Evolutionary conservation across 2,113 vertebrate genomes (phyloP).

Genomic region (Rhadina sibilatrix): DNA sequence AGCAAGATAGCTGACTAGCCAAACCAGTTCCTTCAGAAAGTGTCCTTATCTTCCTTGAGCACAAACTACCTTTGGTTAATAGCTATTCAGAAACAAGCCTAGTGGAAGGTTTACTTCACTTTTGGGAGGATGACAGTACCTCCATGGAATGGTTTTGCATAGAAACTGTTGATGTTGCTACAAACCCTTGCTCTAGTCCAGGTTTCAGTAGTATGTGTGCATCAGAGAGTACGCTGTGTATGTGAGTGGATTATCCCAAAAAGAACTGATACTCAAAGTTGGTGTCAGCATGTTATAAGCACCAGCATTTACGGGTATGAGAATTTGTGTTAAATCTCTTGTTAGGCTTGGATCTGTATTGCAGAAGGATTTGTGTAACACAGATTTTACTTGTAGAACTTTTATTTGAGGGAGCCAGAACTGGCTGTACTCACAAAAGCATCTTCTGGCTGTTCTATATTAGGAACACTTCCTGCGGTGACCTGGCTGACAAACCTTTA

Average conservation of each 20-base stretch:
- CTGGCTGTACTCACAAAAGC: background rate
- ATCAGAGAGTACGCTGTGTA: background rate
- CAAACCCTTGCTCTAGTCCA: background rate
- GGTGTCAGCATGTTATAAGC: background rate
- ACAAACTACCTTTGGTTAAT: background rate
- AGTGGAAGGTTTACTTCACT: background rate
- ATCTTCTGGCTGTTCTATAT: background rate
- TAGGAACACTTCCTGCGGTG: background rate
- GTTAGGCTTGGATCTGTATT: background rate
- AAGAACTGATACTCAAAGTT: background rate
- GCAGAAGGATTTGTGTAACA: background rate
- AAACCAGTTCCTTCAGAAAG: slow-evolving; percentile 44
- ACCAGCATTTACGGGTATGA: rapidly evolving
- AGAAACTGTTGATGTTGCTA: background rate
- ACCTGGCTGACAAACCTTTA: background rate
- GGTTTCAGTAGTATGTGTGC: background rate
- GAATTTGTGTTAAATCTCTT: background rate
- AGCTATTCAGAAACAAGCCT: background rate
- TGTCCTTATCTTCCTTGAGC: background rate
- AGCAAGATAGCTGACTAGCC: slow-evolving; percentile 22
- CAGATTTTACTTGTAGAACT: background rate
- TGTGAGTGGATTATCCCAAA: background rate
- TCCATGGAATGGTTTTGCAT: background rate
- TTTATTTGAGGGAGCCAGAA: background rate
- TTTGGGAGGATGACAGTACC: background rate